These are phyloP conservation scores for Myotis vivesi DNA, from an alignment of 2,797 vertebrate genomes.

Conservation along the genomic window DNA sequence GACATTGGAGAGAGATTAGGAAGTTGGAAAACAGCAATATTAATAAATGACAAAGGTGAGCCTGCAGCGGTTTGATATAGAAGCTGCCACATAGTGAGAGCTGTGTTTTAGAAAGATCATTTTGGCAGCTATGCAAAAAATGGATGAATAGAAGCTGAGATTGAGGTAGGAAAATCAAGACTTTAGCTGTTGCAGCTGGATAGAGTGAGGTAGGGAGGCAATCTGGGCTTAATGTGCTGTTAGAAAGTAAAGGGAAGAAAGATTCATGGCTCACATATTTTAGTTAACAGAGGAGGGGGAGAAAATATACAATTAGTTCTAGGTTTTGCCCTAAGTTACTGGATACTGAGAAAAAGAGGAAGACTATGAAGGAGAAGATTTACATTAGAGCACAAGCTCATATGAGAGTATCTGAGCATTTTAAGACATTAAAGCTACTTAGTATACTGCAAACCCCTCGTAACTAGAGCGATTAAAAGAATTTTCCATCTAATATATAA, in stretches of 20 bases:
- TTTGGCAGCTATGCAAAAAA: neutral
- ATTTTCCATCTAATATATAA: neutral
- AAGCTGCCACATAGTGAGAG: neutral
- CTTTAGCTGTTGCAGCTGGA: neutral
- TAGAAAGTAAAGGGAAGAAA: neutral
- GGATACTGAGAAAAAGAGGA: neutral
- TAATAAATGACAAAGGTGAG: neutral
- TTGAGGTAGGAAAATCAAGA: neutral
- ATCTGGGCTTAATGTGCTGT: no score
- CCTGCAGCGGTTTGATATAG: neutral
- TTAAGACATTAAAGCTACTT: conserved; percentile 25
- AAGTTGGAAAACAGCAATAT: neutral
- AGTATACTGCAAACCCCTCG: neutral
- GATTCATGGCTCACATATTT: neutral
- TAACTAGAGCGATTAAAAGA: neutral
- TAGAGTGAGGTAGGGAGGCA: neutral
- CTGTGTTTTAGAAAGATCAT: neutral
- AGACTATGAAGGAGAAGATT: neutral
- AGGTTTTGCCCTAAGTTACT: neutral
- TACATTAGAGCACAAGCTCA: neutral
- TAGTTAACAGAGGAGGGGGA: neutral
- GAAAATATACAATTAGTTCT: neutral
- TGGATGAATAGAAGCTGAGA: neutral
- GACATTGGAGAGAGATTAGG: neutral
- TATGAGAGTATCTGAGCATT: neutral